Evolutionary conservation across 1,140 invertebrate genomes (phyloP).

Genomic region (Muscidifurax raptorellus): DNA sequence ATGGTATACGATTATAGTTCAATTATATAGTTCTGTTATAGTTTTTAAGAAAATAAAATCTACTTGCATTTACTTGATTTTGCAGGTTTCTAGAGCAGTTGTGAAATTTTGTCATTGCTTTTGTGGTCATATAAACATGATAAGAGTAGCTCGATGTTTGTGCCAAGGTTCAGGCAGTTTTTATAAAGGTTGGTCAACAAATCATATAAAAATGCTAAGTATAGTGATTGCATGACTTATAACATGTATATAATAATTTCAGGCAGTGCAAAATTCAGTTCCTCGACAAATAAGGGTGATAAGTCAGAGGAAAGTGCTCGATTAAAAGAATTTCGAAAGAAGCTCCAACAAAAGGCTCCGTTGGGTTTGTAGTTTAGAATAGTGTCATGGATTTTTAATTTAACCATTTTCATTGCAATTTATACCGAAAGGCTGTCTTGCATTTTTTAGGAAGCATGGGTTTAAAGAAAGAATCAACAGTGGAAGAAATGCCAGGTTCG

Average conservation of each 20-base stretch:
- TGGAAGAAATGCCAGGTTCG: not conserved
- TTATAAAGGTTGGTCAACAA: not conserved
- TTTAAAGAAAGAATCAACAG: not conserved
- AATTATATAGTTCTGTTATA: not conserved
- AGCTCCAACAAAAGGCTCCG: constrained; percentile 70
- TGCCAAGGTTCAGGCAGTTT: not conserved
- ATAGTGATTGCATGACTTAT: not conserved
- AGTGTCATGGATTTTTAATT: not conserved
- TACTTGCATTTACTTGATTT: not conserved
- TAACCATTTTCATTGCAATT: not conserved
- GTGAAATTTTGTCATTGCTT: not conserved
- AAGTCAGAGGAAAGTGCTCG: constrained; percentile 63
- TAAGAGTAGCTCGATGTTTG: not conserved
- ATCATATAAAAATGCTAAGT: not conserved
- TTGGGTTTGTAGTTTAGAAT: constrained; percentile 63
- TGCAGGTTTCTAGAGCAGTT: not conserved
- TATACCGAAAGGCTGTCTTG: not conserved
- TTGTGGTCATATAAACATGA: constrained; percentile 23
- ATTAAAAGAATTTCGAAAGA: constrained; percentile 71
- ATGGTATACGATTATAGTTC: not conserved
- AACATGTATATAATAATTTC: not conserved
- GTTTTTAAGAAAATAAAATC: not conserved
- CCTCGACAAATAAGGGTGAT: constrained; percentile 57
- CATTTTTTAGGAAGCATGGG: not conserved
- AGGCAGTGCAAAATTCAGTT: constrained; percentile 46